Evolutionary conservation across 2,888 invertebrate genomes (phyloP).

Genomic region (Mesorhabditis belari): DNA sequence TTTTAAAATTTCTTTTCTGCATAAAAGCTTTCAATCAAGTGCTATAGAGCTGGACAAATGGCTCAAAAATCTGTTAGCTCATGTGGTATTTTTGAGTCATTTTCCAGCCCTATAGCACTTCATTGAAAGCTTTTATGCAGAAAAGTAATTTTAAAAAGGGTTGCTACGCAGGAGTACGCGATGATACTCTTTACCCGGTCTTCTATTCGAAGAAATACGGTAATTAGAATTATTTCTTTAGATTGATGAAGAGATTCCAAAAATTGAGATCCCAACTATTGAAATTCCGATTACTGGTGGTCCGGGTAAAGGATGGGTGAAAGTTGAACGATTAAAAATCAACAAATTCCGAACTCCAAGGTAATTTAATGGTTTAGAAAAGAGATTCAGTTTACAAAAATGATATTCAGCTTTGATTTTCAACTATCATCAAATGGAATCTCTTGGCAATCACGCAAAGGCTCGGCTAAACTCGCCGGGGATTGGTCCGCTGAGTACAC

Average conservation of each 20-base stretch:
- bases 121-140: too few species aligned
- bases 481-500: constrained; percentile 39
- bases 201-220: too few species aligned
- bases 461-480: constrained; percentile 33
- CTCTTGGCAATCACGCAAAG: constrained; percentile 31
- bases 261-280: constrained; percentile 35
- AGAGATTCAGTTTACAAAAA: too few species aligned
- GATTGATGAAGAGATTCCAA: constrained; percentile 43
- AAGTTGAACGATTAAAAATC: constrained; percentile 30
- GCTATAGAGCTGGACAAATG: too few species aligned
- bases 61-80: too few species aligned
- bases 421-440: constrained; percentile 19
- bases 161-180: neutral
- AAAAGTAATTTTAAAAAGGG: too few species aligned
- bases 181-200: neutral
- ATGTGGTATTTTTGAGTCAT: too few species aligned
- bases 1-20: too few species aligned
- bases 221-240: constrained; percentile 6
- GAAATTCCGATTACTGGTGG: constrained; percentile 33
- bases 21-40: too few species aligned
- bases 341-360: constrained; percentile 33
- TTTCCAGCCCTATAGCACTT: too few species aligned
- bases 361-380: constrained; percentile 6
- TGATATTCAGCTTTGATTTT: constrained; percentile 22
- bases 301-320: constrained; percentile 31